Evolutionary conservation across 2,113 vertebrate species (phyloP).

Genomic region (Oncorhynchus masou): DNA sequence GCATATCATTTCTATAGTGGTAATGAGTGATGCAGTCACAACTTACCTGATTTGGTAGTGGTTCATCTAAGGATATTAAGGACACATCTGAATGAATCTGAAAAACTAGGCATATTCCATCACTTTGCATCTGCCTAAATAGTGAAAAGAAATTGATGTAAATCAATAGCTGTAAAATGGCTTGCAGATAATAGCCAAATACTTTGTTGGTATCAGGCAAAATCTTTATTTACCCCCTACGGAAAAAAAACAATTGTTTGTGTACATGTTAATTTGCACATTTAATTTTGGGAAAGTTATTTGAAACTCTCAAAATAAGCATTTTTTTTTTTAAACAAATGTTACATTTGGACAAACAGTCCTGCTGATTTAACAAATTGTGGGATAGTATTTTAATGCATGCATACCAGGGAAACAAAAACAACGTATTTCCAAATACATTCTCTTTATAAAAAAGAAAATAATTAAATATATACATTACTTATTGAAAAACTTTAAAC

Average conservation of each 20-base stretch:
- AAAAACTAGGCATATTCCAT: too few species aligned
- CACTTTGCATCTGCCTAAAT: too few species aligned
- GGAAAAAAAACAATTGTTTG: neutral
- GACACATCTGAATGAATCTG: too few species aligned
- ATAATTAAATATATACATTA: constrained; percentile 61
- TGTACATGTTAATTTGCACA: neutral
- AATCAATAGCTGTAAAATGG: neutral
- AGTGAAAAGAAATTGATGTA: neutral
- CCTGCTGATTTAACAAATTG: constrained; percentile 24
- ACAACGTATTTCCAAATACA: constrained; percentile 46
- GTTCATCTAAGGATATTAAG: neutral
- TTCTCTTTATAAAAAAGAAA: constrained; percentile 47
- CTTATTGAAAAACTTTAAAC: constrained; percentile 35
- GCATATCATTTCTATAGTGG: too few species aligned
- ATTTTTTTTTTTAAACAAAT: constrained; percentile 6
- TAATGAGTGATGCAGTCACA: neutral
- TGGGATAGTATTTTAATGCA: constrained; percentile 27
- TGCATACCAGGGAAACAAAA: constrained; percentile 39
- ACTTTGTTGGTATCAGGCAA: neutral
- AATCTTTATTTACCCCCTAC: neutral
- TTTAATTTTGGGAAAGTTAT: neutral
- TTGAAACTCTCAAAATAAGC: constrained; percentile 9
- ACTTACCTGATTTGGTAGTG: neutral
- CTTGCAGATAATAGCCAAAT: neutral
- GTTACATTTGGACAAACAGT: constrained; percentile 6